A percentile compares a stretch with the other conserved stretches of the same genome.
phyloP scores from a whole-genome alignment of 2,888 invertebrate genomes.

The Clivina fossor region DNA sequence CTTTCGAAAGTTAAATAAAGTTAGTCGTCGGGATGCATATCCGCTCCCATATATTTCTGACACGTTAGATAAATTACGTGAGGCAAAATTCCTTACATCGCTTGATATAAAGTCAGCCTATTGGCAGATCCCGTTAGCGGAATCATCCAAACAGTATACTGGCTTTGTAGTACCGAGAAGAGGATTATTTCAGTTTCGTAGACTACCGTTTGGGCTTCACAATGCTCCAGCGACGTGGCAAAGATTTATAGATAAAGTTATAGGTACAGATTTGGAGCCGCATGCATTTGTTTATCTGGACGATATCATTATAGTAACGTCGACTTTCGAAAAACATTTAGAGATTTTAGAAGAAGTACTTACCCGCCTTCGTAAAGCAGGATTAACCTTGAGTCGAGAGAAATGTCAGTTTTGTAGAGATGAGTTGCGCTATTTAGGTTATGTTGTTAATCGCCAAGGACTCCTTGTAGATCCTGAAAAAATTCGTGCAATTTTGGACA shows the following conservation, averaged over 20 bases:
- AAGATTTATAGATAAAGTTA: neutral
- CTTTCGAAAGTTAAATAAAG: no score
- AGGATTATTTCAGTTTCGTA: neutral
- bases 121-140: no score
- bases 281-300: conserved; percentile 15
- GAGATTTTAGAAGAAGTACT: neutral
- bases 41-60: no score
- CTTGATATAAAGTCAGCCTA: no score
- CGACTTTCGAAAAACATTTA: neutral
- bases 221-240: neutral
- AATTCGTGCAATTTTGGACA: neutral
- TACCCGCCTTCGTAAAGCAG: neutral
- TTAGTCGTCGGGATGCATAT: no score
- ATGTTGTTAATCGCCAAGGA: conserved; percentile 39
- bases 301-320: neutral
- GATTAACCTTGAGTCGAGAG: conserved; percentile 36
- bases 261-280: neutral
- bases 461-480: conserved; percentile 34
- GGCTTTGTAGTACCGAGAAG: neutral
- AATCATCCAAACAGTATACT: neutral
- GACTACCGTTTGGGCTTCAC: conserved; percentile 38
- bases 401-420: conserved; percentile 36
- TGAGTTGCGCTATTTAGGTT: conserved; percentile 42
- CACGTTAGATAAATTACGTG: no score
- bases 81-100: no score